Base-by-base conservation (phyloP, 1,140 invertebrate genomes). In the Lepidurus couesii region DNA sequence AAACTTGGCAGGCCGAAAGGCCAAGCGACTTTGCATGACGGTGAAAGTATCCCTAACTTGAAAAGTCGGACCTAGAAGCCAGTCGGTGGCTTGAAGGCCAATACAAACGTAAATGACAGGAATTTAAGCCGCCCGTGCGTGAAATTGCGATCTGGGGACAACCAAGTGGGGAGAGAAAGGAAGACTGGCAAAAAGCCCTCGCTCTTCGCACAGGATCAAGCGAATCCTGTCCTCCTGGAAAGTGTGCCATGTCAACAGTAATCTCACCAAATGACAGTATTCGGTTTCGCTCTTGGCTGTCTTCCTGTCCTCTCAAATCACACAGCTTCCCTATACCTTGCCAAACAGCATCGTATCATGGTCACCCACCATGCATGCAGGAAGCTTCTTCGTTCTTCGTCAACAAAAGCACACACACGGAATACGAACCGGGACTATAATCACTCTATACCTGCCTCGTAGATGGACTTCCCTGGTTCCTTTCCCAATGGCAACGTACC, bases 391-490 rank as follows among this genome's bases (percentile, higher is more conserved):
- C 26, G 34, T 34, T 34, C 53, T 65, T 21, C 21, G 53, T 65
- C 53, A 21, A 65, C 53, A 21, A 65, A 16, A 34, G 34, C 34
- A 34, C 53, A 65, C 47, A 9, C 21, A 21, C 53, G 21, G 53
- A 13, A 65, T 65, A 65, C 53, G 7, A 65, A 65, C 16, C n/a
- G 53, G 53, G 34, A 16, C 53, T 65, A n/a, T 21, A 65, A 65
- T 65, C 53, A 65, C 53, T 21, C 21, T 21, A 21, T 65, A 65
- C 53, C 53, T 21, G 53, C 21, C 53, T 65, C 0, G 6, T 0
- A 65, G 53, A 65, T 65, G 53, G 53, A 65, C 53, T 65, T 65
- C n/a, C 53, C 53, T 65, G 16, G 53, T 65, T 65, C 53, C 21
- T 34, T 3, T 65, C 8, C 53, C n/a, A 65, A 21, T 65, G 53